phyloP scores from a whole-genome alignment of 2,888 invertebrate genomes.

The Cosmia trapezina region DNA sequence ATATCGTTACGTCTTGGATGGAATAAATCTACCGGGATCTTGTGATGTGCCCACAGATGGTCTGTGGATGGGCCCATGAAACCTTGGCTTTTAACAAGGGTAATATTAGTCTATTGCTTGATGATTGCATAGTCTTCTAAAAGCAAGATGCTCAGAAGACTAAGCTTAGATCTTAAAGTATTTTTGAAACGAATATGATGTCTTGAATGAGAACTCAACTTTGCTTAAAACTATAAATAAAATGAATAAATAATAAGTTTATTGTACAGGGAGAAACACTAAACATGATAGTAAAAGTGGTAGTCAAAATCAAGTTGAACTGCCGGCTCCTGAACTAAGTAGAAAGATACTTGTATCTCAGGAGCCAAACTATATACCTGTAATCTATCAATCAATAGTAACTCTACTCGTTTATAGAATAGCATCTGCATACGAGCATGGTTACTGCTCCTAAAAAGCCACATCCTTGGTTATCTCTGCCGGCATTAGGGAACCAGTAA shows the following conservation, averaged over 20 bases:
- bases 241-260: no score
- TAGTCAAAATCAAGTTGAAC: no score
- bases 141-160: not conserved
- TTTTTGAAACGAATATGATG: not conserved
- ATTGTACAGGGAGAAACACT: no score
- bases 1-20: not conserved
- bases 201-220: not conserved
- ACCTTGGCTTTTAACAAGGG: not conserved
- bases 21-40: not conserved
- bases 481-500: constrained; percentile 49
- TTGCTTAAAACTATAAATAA: no score
- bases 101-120: not conserved
- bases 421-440: constrained; percentile 8
- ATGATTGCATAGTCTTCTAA: not conserved
- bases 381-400: not conserved
- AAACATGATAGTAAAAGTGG: no score
- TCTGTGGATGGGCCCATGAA: not conserved
- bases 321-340: no score
- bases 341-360: no score
- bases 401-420: not conserved
- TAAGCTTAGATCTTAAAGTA: not conserved
- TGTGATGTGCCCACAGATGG: no score
- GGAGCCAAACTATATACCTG: no score
- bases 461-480: constrained; percentile 22
- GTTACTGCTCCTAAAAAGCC: constrained; percentile 10